Evolutionary conservation across 2,113 vertebrate species (phyloP), one percentile per base, ranked within the genome.

Genomic region (Motacilla alba): DNA sequence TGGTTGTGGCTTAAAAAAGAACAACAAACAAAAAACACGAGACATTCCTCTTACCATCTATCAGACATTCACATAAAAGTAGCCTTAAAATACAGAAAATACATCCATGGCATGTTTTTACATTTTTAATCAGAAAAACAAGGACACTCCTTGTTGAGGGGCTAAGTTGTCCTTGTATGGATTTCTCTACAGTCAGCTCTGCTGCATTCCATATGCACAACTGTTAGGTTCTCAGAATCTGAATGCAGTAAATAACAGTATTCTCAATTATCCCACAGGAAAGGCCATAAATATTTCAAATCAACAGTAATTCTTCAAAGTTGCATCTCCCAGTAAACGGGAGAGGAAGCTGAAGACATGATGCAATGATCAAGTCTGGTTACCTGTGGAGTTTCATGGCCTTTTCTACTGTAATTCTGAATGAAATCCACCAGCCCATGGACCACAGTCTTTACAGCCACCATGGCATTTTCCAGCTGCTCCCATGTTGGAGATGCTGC

Each of bases 361-460:
- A 81, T 1, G 4, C 30, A 78, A 26, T 4, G 1, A 84, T 14
- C 2, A 0, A 80, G 66, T 44, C 16, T 13, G 82, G 60, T 95
- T 97, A 99, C 99, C 98, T 99, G 99, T 81, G 99, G 99, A 90
- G 98, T 96, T 89, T 99, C 99, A 47, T 99, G 99, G 95, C 98
- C 99, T 98, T 99, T 99, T 93, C 99, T 99, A 93, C 99, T 99
- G 85, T 99, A 99, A 97, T 99, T 99, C 96, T 99, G 99, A 94
- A 99, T 99, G 97, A 99, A 99, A 92, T 99, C 99, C 94, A 99
- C 99, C 60, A 99, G 98, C 28, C 99, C 99, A 19, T 99, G 99
- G 83, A 99, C 99, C 69, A 99, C 99, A 68, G 99, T 97, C 98
- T 99, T 99, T 78, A 99, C 99, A 56, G 99, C 99, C 3, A 99